phyloP scores from a whole-genome alignment of 2,888 invertebrate genomes.

The Apamea monoglypha region DNA sequence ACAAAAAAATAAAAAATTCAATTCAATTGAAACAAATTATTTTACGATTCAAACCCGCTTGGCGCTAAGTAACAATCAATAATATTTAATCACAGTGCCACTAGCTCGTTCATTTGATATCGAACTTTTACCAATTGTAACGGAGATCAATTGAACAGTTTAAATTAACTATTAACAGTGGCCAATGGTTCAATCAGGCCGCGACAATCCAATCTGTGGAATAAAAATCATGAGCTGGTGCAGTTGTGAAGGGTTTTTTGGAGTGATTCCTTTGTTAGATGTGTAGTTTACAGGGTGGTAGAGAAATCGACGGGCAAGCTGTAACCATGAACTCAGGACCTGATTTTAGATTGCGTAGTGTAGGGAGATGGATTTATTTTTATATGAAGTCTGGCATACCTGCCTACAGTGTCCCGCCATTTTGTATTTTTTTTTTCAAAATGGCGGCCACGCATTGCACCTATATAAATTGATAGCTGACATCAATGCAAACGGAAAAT shows the following conservation, averaged over 20 bases:
- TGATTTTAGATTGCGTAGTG: neutral
- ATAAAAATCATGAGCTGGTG: constrained; percentile 33
- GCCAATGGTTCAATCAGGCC: constrained; percentile 83
- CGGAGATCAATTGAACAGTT: constrained; percentile 88
- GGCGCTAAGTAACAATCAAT: constrained; percentile 80
- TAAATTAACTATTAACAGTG: constrained; percentile 87
- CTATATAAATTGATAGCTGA: too few relatives aligned
- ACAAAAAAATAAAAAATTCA: constrained; percentile 72
- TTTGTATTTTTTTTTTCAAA: too few relatives aligned
- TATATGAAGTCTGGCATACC: too few relatives aligned
- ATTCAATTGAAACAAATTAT: constrained; percentile 87
- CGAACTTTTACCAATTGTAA: constrained; percentile 86
- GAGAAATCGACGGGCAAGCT: too few relatives aligned
- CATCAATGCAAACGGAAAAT: too few relatives aligned
- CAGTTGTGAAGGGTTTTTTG: neutral
- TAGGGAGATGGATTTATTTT: too few relatives aligned
- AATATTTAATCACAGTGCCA: constrained; percentile 83
- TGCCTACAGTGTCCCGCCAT: too few relatives aligned
- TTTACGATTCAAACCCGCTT: constrained; percentile 83
- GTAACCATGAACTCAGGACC: neutral
- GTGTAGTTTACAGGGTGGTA: neutral
- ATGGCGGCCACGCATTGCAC: too few relatives aligned
- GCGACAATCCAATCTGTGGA: constrained; percentile 77
- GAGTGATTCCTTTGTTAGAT: neutral
- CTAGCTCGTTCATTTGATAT: constrained; percentile 82